phyloP scores from a whole-genome alignment of 2,888 invertebrate genomes.

The Neuroscelio doddi region DNA sequence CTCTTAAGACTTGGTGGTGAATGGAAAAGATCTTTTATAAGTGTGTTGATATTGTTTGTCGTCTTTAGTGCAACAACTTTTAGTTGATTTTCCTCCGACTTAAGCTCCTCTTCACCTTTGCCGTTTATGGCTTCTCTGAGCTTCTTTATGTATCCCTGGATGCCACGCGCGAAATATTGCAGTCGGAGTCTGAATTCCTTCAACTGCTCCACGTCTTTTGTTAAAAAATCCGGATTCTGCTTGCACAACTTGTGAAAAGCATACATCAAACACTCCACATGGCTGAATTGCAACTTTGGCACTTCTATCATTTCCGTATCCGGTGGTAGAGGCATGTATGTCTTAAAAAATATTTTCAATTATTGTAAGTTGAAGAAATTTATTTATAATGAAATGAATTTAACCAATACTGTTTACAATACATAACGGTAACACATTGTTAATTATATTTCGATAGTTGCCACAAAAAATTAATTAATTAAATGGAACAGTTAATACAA shows the following conservation, averaged over 20 bases:
- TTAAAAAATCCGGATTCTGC: conserved; percentile 84
- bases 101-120: conserved; percentile 81
- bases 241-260: conserved; percentile 83
- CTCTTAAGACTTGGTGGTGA: conserved; percentile 94
- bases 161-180: conserved; percentile 93
- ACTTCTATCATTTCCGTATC: conserved; percentile 77
- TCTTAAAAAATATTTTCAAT: conserved; percentile 72
- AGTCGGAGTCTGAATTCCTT: conserved; percentile 91
- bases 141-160: conserved; percentile 88
- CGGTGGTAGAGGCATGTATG: conserved; percentile 92
- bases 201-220: conserved; percentile 82
- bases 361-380: not conserved
- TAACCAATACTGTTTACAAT: conserved; percentile 7
- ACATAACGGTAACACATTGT: not conserved
- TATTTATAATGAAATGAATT: not conserved
- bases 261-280: conserved; percentile 92
- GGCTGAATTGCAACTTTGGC: conserved; percentile 93
- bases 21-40: conserved; percentile 95
- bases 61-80: conserved; percentile 89
- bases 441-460: not conserved
- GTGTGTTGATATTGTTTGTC: conserved; percentile 91
- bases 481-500: no score
- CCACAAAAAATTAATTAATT: conserved; percentile 5
- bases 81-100: conserved; percentile 85
- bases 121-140: conserved; percentile 79